phyloP scores from a whole-genome alignment of 2,888 invertebrate genomes.

The Drosophila planitibia region DNA sequence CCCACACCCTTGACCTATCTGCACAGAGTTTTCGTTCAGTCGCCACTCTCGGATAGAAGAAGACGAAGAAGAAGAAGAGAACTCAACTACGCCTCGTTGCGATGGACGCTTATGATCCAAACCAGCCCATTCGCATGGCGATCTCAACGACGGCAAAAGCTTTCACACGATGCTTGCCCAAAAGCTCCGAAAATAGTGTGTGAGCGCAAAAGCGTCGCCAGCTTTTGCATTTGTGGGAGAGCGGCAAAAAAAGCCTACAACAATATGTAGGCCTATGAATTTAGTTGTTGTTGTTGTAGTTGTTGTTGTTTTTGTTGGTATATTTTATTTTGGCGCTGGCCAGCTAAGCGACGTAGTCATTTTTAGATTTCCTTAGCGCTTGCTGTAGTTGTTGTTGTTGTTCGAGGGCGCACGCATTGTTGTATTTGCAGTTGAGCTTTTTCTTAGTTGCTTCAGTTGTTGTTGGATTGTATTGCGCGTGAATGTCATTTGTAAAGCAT shows the following conservation, averaged over 20 bases:
- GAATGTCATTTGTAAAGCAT: slow-evolving; percentile 77
- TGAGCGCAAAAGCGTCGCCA: slow-evolving; percentile 18
- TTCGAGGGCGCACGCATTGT: slow-evolving; percentile 52
- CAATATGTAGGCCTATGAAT: slow-evolving; percentile 27
- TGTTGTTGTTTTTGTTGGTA: not conserved
- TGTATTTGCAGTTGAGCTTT: slow-evolving; percentile 77
- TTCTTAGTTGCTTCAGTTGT: slow-evolving; percentile 37
- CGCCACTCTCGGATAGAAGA: not conserved
- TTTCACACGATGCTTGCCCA: slow-evolving; percentile 28
- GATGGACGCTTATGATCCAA: slow-evolving; percentile 3
- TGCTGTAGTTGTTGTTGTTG: slow-evolving; percentile 31
- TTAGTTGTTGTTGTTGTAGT: slow-evolving; percentile 1
- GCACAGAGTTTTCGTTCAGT: slow-evolving; percentile 4
- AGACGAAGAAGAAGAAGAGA: not conserved
- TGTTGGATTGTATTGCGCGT: slow-evolving; percentile 65
- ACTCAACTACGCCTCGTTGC: not conserved
- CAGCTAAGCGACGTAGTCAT: slow-evolving; percentile 20
- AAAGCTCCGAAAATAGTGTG: slow-evolving; percentile 61
- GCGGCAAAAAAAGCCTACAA: slow-evolving; percentile 8
- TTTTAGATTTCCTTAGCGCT: slow-evolving; percentile 46
- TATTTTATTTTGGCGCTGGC: slow-evolving; percentile 27
- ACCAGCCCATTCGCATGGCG: slow-evolving; percentile 22
- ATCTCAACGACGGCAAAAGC: slow-evolving; percentile 54
- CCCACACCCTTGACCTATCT: slow-evolving; percentile 25
- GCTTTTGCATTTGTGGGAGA: slow-evolving; percentile 45